phyloP scores from a whole-genome alignment of 2,888 invertebrate genomes.

The Euclidia mi region DNA sequence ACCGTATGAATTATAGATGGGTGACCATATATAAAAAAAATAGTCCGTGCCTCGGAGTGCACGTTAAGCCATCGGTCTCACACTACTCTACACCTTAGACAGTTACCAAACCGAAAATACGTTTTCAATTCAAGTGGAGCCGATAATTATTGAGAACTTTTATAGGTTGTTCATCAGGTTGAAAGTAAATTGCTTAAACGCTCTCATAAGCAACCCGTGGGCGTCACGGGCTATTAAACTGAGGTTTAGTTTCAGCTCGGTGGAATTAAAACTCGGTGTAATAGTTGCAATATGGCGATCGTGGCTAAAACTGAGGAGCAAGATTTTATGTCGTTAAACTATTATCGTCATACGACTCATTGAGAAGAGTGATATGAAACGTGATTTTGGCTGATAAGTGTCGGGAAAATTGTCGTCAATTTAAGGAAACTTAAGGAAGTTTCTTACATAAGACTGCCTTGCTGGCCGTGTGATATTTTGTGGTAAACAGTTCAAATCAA shows the following conservation, averaged over 20 bases:
- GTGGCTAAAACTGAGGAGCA: constrained; percentile 12
- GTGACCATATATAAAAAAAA: no score
- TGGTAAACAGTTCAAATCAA: no score
- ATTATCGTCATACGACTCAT: constrained; percentile 22
- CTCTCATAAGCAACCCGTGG: constrained; percentile 58
- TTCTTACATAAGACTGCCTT: no score
- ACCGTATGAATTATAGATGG: no score
- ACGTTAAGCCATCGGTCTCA: no score
- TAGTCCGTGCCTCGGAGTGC: no score
- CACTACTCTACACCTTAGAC: constrained; percentile 59
- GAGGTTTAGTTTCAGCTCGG: constrained; percentile 64
- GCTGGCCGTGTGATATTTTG: no score
- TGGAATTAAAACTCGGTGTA: constrained; percentile 65
- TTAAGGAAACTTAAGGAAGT: no score
- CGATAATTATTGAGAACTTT: constrained; percentile 64
- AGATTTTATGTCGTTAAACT: constrained; percentile 19
- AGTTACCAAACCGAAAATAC: constrained; percentile 53
- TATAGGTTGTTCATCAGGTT: constrained; percentile 65
- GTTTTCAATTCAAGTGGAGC: constrained; percentile 48
- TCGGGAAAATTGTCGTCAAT: no score
- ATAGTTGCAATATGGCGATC: constrained; percentile 52
- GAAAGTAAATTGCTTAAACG: constrained; percentile 64
- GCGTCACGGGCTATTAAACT: constrained; percentile 73
- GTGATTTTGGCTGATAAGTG: neutral
- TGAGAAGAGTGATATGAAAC: constrained; percentile 1